Base-by-base conservation (phyloP, 2,797 vertebrate species). In the Acestrorhynchus altus region DNA sequence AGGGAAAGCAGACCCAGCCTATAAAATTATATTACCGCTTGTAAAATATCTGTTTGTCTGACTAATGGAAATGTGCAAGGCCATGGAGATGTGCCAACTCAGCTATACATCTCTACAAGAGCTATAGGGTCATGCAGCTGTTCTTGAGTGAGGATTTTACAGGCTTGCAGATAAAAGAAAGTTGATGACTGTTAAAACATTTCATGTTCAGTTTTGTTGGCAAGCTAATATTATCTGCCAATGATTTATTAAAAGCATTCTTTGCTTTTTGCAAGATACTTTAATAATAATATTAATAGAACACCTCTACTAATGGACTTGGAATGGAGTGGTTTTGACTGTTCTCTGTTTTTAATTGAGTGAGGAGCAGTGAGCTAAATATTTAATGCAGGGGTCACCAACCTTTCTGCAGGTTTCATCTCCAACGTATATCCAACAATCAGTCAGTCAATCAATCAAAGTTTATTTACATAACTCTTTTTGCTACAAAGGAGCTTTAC, bases 21-120 rank as follows among this genome's bases (percentile, higher is more conserved):
- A 80, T 80, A 79, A 81, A 86, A 81, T 64, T 66, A 79, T 75
- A 83, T n/a, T 5, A 75, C 24, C 7, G n/a, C 56, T 80, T 49
- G 49, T 85, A 66, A 82, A 76, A 78, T 79, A 72, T 69, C 65
- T 56, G 67, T 51, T 80, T 78, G 59, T 51, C 64, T 46, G 54
- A 24, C 35, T 77, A 40, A 76, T 83, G 60, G 57, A 59, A 78
- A 81, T 77, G 77, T 31, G 46, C 52, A 71, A 42, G 49, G 20
- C 12, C 3, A 24, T 5, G 65, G 39, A 51, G n/a, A 74, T 61
- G 68, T 64, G 35, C 60, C 64, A 49, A 65, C 35, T 54, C 39
- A 68, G 60, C 66, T 67, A 22, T 71, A 61, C 68, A 73, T 26
- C 60, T 72, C 35, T 0, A 40, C 1, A 8, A 4, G 8, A 22